Conservation (phyloP, 2,888 invertebrate genomes). For the Cerastis rubricosa region DNA sequence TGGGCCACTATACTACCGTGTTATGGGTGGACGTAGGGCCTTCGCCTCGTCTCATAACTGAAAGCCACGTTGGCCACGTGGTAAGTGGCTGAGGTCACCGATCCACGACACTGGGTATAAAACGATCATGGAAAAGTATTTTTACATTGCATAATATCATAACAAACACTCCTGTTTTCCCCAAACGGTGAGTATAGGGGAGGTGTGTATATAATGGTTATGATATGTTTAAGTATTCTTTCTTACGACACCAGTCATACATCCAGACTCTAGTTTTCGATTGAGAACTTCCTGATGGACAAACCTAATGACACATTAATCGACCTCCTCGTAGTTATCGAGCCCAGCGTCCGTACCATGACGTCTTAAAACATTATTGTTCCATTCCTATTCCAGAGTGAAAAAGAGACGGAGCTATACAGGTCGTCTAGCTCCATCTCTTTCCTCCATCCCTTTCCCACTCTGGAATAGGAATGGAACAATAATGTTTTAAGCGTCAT, state of each 20-base stretch:
- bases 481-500: too few relatives aligned
- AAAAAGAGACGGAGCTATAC: too few relatives aligned
- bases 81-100: neutral
- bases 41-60: neutral
- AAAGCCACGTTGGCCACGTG: neutral
- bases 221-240: neutral
- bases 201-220: too few relatives aligned
- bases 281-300: neutral
- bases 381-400: too few relatives aligned
- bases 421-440: too few relatives aligned
- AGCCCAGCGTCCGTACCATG: too few relatives aligned
- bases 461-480: too few relatives aligned
- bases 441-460: too few relatives aligned
- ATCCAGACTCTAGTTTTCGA: neutral
- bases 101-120: neutral
- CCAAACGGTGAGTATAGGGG: neutral
- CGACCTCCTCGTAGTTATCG: neutral
- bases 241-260: neutral
- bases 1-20: slow-evolving; percentile 15
- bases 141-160: neutral
- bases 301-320: neutral
- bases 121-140: neutral
- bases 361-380: too few relatives aligned
- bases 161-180: neutral
- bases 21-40: slow-evolving; percentile 5